phyloP scores from a whole-genome alignment of 1,140 invertebrate species.

The Conus betulinus region DNA sequence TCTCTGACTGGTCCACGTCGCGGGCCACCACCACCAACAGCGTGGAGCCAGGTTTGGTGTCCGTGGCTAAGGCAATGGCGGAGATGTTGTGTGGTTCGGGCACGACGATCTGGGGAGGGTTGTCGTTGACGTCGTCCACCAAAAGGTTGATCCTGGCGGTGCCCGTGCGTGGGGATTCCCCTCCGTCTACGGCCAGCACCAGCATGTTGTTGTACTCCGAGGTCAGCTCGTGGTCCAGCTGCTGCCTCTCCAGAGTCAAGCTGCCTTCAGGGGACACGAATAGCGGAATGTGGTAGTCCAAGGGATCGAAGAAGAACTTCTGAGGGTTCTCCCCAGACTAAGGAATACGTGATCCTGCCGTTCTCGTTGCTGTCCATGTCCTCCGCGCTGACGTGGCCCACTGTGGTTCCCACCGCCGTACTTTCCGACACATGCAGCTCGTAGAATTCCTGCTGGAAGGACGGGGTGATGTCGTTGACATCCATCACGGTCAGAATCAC shows the following conservation, averaged over 20 bases:
- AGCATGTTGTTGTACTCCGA: conserved; percentile 38
- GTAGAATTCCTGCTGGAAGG: conserved; percentile 42
- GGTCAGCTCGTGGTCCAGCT: conserved; percentile 47
- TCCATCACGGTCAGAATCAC: conserved; percentile 56
- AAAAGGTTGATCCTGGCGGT: conserved; percentile 79
- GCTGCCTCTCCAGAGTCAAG: conserved; percentile 34
- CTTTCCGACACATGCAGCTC: conserved; percentile 48
- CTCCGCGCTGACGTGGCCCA: conserved; percentile 45
- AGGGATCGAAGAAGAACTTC: conserved; percentile 31
- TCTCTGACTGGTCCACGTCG: neutral
- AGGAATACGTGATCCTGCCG: conserved; percentile 41
- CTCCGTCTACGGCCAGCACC: conserved; percentile 48
- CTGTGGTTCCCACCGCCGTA: conserved; percentile 36
- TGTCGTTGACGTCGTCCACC: conserved; percentile 92
- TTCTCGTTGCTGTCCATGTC: conserved; percentile 56
- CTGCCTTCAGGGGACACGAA: conserved; percentile 41
- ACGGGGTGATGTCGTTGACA: conserved; percentile 57
- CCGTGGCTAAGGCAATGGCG: conserved; percentile 29
- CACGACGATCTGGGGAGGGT: conserved; percentile 87
- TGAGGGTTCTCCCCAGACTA: conserved; percentile 40
- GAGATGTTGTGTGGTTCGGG: conserved; percentile 79
- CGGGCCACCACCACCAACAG: conserved; percentile 37
- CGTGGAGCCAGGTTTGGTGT: conserved; percentile 31
- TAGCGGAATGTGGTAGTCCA: conserved; percentile 32
- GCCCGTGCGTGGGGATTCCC: conserved; percentile 42